Evolutionary conservation across 2,113 vertebrate genomes (phyloP).

Genomic region (Hemiprocne comata): DNA sequence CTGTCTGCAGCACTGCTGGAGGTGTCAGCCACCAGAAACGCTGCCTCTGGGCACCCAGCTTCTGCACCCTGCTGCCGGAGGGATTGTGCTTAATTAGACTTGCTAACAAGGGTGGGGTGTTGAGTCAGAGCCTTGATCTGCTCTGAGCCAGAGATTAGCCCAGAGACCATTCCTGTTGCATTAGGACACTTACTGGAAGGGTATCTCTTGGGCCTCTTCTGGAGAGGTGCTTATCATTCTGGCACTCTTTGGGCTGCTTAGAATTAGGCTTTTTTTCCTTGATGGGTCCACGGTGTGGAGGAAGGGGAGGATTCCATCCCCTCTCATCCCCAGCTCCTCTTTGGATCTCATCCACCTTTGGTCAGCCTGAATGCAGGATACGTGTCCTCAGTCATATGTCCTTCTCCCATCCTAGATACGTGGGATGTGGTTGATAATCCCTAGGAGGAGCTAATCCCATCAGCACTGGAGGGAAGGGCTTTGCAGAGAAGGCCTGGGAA

Average conservation of each 20-base stretch:
- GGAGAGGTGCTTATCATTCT: not conserved
- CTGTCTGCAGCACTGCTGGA: not conserved
- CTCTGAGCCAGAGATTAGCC: not conserved
- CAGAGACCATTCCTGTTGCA: not conserved
- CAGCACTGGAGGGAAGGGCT: not conserved
- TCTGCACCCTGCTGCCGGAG: not conserved
- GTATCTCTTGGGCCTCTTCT: not conserved
- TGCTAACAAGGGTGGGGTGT: not conserved
- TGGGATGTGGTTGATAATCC: slow-evolving; percentile 21
- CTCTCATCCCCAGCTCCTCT: not conserved
- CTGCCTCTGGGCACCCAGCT: not conserved
- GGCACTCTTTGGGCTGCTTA: not conserved
- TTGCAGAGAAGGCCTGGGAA: not conserved
- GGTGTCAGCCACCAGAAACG: not conserved
- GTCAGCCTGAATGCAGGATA: not conserved
- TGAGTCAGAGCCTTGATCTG: slow-evolving; percentile 34
- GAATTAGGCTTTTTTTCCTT: not conserved
- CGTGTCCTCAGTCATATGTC: not conserved
- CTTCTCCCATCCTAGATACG: not conserved
- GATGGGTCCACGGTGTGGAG: fast-evolving
- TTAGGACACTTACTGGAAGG: not conserved
- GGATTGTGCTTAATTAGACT: not conserved
- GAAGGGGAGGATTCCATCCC: not conserved
- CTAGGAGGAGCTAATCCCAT: not conserved
- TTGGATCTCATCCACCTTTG: not conserved